Evolutionary conservation across 2,888 invertebrate genomes (phyloP).

Genomic region (Eurytoma adleriae): DNA sequence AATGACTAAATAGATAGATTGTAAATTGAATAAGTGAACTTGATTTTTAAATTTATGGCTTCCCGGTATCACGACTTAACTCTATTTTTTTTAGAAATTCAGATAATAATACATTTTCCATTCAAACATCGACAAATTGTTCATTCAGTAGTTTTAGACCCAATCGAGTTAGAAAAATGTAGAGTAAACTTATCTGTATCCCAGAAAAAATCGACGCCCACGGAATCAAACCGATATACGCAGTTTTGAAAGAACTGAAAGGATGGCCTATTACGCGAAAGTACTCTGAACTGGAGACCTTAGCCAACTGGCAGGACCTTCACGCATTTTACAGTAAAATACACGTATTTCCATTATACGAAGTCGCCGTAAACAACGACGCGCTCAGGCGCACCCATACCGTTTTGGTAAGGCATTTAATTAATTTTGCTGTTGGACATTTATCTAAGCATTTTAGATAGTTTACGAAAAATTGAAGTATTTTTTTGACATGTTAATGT

Average conservation of each 20-base stretch:
- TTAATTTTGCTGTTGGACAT: too few species aligned
- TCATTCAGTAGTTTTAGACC: too few species aligned
- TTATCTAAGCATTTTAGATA: background rate
- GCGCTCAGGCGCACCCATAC: conserved; percentile 34
- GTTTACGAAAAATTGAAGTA: background rate
- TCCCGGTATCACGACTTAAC: too few species aligned
- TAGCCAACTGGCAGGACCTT: conserved; percentile 34
- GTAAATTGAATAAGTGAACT: too few species aligned
- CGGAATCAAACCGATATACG: conserved; percentile 37
- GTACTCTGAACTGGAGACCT: background rate
- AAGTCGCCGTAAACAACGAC: conserved; percentile 43
- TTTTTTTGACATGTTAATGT: background rate
- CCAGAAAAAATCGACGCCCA: conserved; percentile 25
- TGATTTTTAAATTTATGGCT: background rate
- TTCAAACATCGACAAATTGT: too few species aligned
- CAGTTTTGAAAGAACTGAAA: conserved; percentile 17
- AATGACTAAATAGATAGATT: too few species aligned
- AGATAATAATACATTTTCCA: too few species aligned
- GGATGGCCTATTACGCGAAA: conserved; percentile 32
- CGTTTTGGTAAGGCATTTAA: conserved; percentile 19
- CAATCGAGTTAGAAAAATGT: too few species aligned
- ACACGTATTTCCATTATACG: conserved; percentile 33
- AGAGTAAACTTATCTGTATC: too few species aligned
- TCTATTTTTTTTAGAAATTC: too few species aligned
- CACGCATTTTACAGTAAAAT: conserved; percentile 41